A percentile compares a stretch with the other conserved stretches of the same genome.
Evolutionary conservation across 2,888 invertebrate genomes (phyloP).

Genomic region (Drosophila fungiperda): DNA sequence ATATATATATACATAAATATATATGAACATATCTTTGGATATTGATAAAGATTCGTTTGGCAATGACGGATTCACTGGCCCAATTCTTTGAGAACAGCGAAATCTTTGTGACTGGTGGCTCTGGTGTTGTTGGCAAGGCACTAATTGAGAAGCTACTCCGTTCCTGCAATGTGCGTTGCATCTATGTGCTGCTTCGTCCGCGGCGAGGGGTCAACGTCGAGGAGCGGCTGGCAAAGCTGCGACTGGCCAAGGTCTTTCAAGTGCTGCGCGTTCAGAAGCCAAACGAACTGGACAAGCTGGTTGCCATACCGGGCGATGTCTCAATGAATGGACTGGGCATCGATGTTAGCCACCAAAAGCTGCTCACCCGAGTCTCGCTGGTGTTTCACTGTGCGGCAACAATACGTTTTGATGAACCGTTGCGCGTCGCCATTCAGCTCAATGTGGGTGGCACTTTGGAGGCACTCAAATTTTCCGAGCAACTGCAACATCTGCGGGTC

Average conservation of each 20-base stretch:
- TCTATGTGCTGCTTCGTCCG: conserved; percentile 91
- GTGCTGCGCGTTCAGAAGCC: conserved; percentile 67
- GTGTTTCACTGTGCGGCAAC: conserved; percentile 93
- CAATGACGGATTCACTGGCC: conserved; percentile 21
- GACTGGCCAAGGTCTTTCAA: conserved; percentile 82
- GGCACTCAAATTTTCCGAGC: conserved; percentile 87
- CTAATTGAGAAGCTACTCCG: conserved; percentile 94
- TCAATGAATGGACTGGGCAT: conserved; percentile 71
- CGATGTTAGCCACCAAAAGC: conserved; percentile 33
- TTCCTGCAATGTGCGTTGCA: conserved; percentile 90
- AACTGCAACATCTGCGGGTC: conserved; percentile 86
- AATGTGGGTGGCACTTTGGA: conserved; percentile 89
- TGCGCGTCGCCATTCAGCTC: conserved; percentile 87
- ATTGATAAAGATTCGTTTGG: neutral
- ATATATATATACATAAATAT: neutral
- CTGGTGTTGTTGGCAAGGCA: conserved; percentile 94
- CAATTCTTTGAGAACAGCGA: conserved; percentile 88
- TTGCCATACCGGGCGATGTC: conserved; percentile 79
- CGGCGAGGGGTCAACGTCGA: conserved; percentile 89
- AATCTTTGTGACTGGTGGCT: conserved; percentile 93
- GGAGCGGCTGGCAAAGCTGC: conserved; percentile 88
- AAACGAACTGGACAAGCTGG: conserved; percentile 69
- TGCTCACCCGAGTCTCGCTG: conserved; percentile 87
- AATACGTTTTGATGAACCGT: conserved; percentile 92
- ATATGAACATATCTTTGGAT: neutral